Conservation (phyloP, 2,888 invertebrate genomes). For the Gortyna flavago region DNA sequence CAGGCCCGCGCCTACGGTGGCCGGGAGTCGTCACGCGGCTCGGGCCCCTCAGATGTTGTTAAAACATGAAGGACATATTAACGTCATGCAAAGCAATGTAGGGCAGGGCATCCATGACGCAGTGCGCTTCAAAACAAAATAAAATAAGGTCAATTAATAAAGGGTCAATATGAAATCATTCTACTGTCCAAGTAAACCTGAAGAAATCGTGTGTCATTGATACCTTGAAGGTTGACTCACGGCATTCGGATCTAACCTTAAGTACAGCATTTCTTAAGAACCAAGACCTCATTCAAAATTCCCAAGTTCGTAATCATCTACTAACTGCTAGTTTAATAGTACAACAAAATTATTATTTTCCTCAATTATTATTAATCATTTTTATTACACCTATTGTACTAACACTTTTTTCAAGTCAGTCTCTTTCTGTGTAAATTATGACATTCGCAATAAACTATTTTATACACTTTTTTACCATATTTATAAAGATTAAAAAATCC, state of each 20-base stretch:
- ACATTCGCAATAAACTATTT: not conserved
- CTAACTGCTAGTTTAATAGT: constrained; percentile 2
- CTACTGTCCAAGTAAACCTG: constrained; percentile 16
- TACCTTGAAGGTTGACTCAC: constrained; percentile 54
- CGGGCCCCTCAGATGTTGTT: not conserved
- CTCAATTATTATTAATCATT: constrained; percentile 12
- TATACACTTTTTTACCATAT: not conserved
- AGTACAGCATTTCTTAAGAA: constrained; percentile 46
- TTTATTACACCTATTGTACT: not conserved
- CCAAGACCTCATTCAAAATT: constrained; percentile 31
- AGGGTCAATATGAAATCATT: constrained; percentile 32
- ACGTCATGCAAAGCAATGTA: not conserved
- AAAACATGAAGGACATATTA: not conserved
- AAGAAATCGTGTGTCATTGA: constrained; percentile 49
- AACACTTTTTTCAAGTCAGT: not conserved
- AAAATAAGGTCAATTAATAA: constrained; percentile 22
- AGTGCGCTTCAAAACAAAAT: constrained; percentile 9
- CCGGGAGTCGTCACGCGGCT: too few relatives aligned
- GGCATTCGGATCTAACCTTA: constrained; percentile 8
- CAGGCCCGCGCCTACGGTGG: too few relatives aligned
- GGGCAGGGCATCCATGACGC: constrained; percentile 33
- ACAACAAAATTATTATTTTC: constrained; percentile 23
- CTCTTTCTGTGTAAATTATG: not conserved
- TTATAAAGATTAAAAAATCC: not conserved
- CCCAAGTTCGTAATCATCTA: constrained; percentile 13